A percentile compares a stretch with the other conserved stretches of the same genome.
Evolutionary conservation across 2,113 vertebrate genomes (phyloP).

Genomic region (Numida meleagris): DNA sequence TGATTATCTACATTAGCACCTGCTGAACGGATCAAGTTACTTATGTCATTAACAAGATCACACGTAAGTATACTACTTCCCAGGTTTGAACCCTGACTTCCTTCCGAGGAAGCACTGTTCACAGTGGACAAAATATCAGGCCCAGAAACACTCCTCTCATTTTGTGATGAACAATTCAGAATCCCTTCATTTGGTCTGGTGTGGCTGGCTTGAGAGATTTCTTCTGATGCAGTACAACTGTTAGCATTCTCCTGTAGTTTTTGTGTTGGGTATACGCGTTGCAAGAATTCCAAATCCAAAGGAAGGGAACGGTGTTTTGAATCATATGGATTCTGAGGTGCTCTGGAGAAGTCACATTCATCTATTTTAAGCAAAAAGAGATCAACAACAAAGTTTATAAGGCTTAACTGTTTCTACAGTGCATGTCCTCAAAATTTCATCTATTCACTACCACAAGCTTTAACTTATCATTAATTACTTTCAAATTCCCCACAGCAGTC

Average conservation of each 20-base stretch:
- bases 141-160: slow-evolving; percentile 83
- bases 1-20: slow-evolving; percentile 77
- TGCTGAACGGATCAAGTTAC: slow-evolving; percentile 76
- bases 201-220: slow-evolving; percentile 62
- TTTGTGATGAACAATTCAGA: slow-evolving; percentile 46
- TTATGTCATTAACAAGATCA: slow-evolving; percentile 91
- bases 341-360: slow-evolving; percentile 80
- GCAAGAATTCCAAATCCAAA: slow-evolving; percentile 73
- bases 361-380: slow-evolving; percentile 72
- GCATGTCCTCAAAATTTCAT: not conserved
- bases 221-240: slow-evolving; percentile 26
- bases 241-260: slow-evolving; percentile 35
- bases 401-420: not conserved
- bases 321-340: slow-evolving; percentile 65
- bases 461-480: not conserved
- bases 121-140: slow-evolving; percentile 93
- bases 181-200: not conserved
- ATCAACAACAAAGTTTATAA: not conserved
- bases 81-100: slow-evolving; percentile 74
- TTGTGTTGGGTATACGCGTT: slow-evolving; percentile 54
- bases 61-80: slow-evolving; percentile 87
- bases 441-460: not conserved
- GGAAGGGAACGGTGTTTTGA: slow-evolving; percentile 66
- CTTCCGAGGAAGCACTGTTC: slow-evolving; percentile 76
- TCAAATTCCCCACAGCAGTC: not conserved